Conservation (phyloP, 2,888 invertebrate genomes). For the Bombylius major region DNA sequence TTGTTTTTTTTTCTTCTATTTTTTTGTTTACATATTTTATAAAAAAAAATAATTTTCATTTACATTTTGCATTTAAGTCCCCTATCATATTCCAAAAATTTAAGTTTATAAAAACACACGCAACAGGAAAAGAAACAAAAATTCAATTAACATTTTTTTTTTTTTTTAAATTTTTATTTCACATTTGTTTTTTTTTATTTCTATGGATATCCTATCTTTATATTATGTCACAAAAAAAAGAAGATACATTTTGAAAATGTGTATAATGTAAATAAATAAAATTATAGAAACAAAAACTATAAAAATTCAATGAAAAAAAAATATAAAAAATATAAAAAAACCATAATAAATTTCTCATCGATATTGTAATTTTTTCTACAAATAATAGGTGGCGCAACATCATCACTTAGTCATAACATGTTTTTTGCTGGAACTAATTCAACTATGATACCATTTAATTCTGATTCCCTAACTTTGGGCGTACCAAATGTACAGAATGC, state of each 20-base stretch:
- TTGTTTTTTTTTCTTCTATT: no score
- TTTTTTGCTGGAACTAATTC: conserved; percentile 20
- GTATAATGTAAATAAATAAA: no score
- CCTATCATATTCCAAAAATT: neutral
- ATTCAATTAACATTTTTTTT: neutral
- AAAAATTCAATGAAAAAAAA: no score
- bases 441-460: conserved; percentile 18
- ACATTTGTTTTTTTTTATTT: no score
- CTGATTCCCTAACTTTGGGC: conserved; percentile 17
- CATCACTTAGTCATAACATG: conserved; percentile 20
- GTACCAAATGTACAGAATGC: conserved; percentile 20
- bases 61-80: no score
- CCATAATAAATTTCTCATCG: neutral
- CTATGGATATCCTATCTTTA: no score
- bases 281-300: no score
- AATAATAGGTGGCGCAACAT: conserved; percentile 15
- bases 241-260: no score
- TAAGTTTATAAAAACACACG: neutral
- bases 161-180: neutral
- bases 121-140: neutral
- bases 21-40: no score
- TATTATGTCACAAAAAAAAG: no score
- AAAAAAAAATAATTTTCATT: no score
- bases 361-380: neutral
- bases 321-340: neutral